Conservation (phyloP, 2,797 vertebrate genomes). For the Graptemys geographica region DNA sequence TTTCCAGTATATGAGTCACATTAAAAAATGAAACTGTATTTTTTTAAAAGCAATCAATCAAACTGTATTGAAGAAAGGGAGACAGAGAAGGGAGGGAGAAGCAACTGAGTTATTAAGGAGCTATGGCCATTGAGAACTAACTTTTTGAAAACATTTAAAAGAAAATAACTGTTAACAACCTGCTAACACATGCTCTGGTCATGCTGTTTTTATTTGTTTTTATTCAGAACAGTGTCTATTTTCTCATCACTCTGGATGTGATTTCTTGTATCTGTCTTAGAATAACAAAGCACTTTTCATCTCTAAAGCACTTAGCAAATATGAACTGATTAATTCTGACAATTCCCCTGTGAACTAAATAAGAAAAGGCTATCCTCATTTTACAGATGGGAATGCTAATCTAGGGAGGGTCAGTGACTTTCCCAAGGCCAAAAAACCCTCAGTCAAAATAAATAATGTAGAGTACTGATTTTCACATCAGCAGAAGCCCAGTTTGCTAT, state of each 20-base stretch:
- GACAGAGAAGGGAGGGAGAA: neutral
- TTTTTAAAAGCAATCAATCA: neutral
- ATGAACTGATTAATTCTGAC: slow-evolving; percentile 42
- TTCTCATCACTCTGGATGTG: slow-evolving; percentile 34
- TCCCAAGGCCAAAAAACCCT: neutral
- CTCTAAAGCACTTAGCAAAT: slow-evolving; percentile 1
- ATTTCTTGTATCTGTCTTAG: slow-evolving; percentile 25
- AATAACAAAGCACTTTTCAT: slow-evolving; percentile 11
- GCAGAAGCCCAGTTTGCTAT: neutral
- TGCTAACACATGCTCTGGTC: neutral
- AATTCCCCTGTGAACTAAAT: slow-evolving; percentile 31
- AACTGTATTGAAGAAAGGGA: neutral
- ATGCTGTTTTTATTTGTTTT: neutral
- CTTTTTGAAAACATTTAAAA: slow-evolving; percentile 11
- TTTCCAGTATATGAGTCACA: slow-evolving; percentile 24
- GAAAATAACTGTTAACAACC: neutral
- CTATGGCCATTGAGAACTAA: neutral
- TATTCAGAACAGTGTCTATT: neutral
- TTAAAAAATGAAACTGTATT: neutral
- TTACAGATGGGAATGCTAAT: neutral
- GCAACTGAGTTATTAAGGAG: slow-evolving; percentile 34
- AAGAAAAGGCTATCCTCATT: neutral
- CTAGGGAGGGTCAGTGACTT: slow-evolving; percentile 18
- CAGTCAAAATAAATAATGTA: neutral
- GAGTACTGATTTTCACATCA: neutral